Conservation (phyloP, 2,888 invertebrate species). For the Stegana nigrithorax region DNA sequence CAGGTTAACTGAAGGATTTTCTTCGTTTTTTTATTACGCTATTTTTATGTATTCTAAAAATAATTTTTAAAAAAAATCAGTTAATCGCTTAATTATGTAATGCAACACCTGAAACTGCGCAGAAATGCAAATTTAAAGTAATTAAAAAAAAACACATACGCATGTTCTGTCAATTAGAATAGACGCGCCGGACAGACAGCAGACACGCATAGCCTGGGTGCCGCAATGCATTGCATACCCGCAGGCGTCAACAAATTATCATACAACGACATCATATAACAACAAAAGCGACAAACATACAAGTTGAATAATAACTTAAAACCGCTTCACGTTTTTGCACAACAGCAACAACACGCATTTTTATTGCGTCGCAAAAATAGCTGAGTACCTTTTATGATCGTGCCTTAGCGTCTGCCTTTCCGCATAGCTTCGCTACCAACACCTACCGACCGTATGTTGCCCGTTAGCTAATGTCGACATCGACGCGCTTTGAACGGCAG, state of each 20-base stretch:
- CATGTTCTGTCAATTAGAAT: not conserved
- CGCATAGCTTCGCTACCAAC: not conserved
- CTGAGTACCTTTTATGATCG: not conserved
- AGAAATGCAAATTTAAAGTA: no score
- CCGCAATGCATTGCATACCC: not conserved
- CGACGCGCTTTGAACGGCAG: constrained; percentile 1
- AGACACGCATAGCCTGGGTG: no score
- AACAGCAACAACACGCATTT: not conserved
- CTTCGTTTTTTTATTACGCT: no score
- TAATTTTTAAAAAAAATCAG: no score
- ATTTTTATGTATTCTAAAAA: no score
- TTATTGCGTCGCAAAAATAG: not conserved
- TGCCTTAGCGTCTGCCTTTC: not conserved
- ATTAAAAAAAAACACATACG: no score
- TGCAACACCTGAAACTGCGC: no score
- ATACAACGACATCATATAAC: not conserved
- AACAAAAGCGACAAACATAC: not conserved
- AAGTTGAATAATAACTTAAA: no score
- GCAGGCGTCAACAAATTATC: not conserved
- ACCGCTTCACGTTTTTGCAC: no score
- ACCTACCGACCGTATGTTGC: not conserved
- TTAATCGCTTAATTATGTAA: no score
- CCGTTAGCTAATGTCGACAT: no score
- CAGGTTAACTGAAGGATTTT: no score
- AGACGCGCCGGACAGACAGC: not conserved